Percentiles rank a stretch among this genome's conserved stretches.
phyloP scores from a whole-genome alignment of 1,140 invertebrate species.

The Macrotrachela quadricornifera region DNA sequence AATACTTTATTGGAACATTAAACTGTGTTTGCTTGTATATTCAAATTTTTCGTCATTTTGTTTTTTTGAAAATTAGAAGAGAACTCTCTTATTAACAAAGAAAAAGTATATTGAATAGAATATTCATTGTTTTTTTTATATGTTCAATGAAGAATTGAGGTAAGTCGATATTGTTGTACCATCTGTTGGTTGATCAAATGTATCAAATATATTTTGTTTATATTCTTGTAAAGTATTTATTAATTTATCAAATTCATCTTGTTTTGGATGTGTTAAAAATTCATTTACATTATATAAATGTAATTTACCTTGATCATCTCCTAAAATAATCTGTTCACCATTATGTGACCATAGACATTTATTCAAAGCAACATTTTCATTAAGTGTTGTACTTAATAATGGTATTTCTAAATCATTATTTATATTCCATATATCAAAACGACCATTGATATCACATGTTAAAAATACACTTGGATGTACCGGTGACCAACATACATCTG shows the following conservation, averaged over 20 bases:
- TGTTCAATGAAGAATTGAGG: too few species aligned
- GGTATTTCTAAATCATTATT: conserved; percentile 89
- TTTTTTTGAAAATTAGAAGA: too few species aligned
- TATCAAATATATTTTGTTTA: conserved; percentile 4
- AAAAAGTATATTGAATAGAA: too few species aligned
- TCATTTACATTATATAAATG: conserved; percentile 88
- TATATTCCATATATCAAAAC: conserved; percentile 83
- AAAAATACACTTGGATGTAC: conserved; percentile 89
- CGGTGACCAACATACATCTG: conserved; percentile 92
- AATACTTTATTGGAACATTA: too few species aligned
- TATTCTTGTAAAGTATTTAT: conserved; percentile 3
- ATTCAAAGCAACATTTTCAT: conserved; percentile 63
- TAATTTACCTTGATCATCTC: conserved; percentile 75
- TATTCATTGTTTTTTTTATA: too few species aligned
- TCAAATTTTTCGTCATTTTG: too few species aligned
- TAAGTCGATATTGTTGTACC: too few species aligned
- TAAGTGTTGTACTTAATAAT: conserved; percentile 55
- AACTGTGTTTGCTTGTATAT: too few species aligned
- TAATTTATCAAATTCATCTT: conserved; percentile 4
- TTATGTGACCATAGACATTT: conserved; percentile 75
- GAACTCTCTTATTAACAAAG: too few species aligned
- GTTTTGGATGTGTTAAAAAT: neutral
- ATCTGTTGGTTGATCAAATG: too few species aligned
- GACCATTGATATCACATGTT: conserved; percentile 70
- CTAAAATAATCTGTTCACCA: conserved; percentile 69